A percentile compares a stretch with the other conserved stretches of the same genome.
phyloP scores from a whole-genome alignment of 2,113 vertebrate species.

The Ceyx melanurus region DNA sequence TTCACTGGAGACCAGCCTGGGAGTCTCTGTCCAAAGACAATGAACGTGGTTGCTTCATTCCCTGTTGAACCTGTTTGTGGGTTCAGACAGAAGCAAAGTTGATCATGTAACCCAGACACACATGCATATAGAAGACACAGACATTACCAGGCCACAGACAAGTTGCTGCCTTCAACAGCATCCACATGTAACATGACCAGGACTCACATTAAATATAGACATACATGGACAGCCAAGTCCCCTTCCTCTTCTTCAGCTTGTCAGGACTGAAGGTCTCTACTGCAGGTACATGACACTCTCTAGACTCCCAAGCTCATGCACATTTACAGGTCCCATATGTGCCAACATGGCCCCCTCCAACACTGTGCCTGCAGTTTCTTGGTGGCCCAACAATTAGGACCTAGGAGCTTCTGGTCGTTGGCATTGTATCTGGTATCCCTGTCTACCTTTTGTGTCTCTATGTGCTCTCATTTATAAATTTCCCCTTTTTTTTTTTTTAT shows the following conservation, averaged over 20 bases:
- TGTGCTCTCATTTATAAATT: background rate
- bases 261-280: background rate
- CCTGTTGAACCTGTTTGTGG: background rate
- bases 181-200: background rate
- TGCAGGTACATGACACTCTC: background rate
- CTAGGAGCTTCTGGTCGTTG: background rate
- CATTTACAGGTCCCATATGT: no score
- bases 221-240: background rate
- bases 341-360: background rate
- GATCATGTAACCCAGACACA: background rate
- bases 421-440: background rate
- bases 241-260: background rate
- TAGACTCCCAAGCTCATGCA: background rate
- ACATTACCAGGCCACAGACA: accelerated
- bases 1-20: accelerated
- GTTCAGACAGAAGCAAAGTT: background rate
- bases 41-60: background rate
- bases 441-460: background rate
- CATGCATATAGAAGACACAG: background rate
- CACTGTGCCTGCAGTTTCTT: background rate
- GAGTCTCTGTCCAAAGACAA: background rate
- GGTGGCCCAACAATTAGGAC: background rate
- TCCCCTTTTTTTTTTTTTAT: background rate
- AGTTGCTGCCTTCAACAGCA: background rate
- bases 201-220: background rate